These are phyloP conservation scores for Siderastrea siderea DNA, from an alignment of 92 coral and sea anemone genomes.

Conservation along the genomic window DNA sequence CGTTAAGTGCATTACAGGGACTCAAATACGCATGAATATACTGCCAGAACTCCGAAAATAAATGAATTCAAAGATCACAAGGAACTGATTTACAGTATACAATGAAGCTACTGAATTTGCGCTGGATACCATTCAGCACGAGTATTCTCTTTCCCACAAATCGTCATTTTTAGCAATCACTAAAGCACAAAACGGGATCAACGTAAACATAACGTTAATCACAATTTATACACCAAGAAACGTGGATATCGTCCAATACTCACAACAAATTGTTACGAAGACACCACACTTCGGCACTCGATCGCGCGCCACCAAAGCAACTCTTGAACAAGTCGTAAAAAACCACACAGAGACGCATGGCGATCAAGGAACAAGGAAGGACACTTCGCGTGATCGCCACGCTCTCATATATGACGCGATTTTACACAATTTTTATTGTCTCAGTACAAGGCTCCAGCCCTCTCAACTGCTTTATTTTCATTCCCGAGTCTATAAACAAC, in stretches of 20 bases:
- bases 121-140: background rate
- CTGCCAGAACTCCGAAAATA: no score
- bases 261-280: slow-evolving; percentile 42
- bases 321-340: background rate
- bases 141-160: background rate
- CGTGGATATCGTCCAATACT: slow-evolving; percentile 9
- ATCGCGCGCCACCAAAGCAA: background rate
- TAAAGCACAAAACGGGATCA: background rate
- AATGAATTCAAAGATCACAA: no score
- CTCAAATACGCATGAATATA: no score
- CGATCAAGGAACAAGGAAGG: background rate
- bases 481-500: background rate
- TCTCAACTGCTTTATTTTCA: slow-evolving; percentile 1
- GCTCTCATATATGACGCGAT: background rate
- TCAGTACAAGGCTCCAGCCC: background rate
- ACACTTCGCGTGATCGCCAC: background rate
- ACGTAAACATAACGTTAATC: background rate
- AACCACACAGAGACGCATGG: background rate
- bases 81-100: no score
- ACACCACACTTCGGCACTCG: slow-evolving; percentile 34
- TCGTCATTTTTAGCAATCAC: background rate
- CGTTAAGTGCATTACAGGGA: no score
- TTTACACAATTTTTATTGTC: slow-evolving; percentile 3
- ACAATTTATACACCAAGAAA: background rate
- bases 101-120: background rate